A percentile compares a stretch with the other conserved stretches of the same genome.
phyloP scores from a whole-genome alignment of 2,113 vertebrate species.

The Malurus alboscapulatus region DNA sequence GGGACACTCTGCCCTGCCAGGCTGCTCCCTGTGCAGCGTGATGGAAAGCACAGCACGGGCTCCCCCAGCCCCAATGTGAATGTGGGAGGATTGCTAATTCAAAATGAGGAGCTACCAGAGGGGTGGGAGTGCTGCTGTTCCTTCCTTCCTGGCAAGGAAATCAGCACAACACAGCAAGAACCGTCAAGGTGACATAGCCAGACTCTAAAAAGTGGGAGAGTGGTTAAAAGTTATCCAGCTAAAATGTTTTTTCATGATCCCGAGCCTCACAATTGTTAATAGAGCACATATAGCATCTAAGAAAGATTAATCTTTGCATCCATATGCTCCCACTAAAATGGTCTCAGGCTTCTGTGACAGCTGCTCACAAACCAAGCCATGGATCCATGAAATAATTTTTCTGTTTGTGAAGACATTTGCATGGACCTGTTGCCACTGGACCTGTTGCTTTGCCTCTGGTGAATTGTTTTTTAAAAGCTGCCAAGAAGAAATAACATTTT shows the following conservation, averaged over 20 bases:
- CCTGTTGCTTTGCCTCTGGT: neutral
- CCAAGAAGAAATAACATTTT: neutral
- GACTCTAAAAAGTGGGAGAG: neutral
- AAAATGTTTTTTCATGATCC: neutral
- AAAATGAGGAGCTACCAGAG: neutral
- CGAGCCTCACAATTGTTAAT: neutral
- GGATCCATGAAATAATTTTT: accelerated
- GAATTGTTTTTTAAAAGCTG: neutral
- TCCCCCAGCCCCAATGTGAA: neutral
- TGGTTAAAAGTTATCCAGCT: neutral
- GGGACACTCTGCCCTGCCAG: conserved; percentile 60
- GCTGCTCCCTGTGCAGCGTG: neutral
- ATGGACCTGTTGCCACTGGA: neutral
- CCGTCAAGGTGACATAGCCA: too few relatives aligned
- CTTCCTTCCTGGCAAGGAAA: neutral
- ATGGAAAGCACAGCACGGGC: neutral
- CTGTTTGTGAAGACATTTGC: neutral
- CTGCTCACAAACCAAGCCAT: neutral
- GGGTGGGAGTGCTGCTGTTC: neutral
- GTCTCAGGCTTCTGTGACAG: neutral
- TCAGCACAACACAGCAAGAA: neutral
- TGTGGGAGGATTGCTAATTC: neutral
- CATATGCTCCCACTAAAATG: accelerated
- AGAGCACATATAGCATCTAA: too few relatives aligned
- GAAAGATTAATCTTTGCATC: neutral